Percentiles rank a stretch among this genome's conserved stretches.
Evolutionary conservation across 2,113 vertebrate species (phyloP).

Genomic region (Propithecus coquereli): DNA sequence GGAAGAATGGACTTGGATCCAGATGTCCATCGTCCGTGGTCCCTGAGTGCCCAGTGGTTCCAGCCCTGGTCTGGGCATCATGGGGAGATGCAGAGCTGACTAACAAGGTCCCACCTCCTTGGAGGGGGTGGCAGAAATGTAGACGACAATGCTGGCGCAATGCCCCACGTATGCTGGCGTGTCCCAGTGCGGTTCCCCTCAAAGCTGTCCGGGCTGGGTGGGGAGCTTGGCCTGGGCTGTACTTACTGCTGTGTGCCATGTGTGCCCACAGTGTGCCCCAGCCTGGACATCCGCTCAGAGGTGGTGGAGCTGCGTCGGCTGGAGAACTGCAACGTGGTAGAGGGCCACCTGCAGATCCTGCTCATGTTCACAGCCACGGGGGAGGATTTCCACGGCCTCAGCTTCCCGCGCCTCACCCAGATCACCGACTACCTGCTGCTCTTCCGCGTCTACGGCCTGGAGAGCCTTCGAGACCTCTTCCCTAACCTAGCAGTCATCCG

Average conservation of each 20-base stretch:
- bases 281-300: constrained; percentile 87
- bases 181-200: neutral
- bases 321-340: constrained; percentile 87
- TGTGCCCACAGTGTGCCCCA: constrained; percentile 83
- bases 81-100: neutral
- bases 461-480: constrained; percentile 86
- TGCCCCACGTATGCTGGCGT: neutral
- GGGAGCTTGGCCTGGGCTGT: neutral
- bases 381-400: constrained; percentile 83
- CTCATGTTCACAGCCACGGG: constrained; percentile 84
- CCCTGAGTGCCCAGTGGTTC: neutral
- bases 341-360: constrained; percentile 87
- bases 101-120: neutral
- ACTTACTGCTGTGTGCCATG: neutral
- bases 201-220: accelerated
- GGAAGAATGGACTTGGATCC: neutral
- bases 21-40: neutral
- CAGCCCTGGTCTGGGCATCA: neutral
- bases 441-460: constrained; percentile 86
- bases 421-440: constrained; percentile 88
- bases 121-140: neutral
- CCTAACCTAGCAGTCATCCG: constrained; percentile 86
- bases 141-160: neutral
- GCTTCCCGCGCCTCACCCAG: constrained; percentile 85
- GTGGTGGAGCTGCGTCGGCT: constrained; percentile 82